Conservation (phyloP, 2,888 invertebrate genomes). For the Plebejus anna region DNA sequence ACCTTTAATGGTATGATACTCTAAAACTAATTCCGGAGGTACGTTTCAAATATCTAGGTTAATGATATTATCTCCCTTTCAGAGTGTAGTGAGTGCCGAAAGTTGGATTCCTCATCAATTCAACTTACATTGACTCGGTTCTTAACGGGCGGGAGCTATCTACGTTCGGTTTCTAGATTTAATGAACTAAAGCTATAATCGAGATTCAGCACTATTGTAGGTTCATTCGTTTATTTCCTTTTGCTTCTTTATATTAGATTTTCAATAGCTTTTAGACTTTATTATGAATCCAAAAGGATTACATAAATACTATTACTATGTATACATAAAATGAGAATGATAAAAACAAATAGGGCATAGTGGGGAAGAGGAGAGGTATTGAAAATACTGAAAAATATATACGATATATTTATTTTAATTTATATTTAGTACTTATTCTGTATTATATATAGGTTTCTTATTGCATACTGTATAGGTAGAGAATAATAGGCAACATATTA, state of each 20-base stretch:
- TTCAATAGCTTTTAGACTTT: not conserved
- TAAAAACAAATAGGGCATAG: no score
- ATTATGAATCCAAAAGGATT: no score
- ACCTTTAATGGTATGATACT: conserved; percentile 16
- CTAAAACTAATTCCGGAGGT: conserved; percentile 22
- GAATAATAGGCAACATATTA: not conserved
- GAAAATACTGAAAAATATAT: no score
- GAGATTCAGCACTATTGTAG: not conserved
- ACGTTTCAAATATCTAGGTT: conserved; percentile 31
- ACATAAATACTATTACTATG: no score
- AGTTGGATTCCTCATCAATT: conserved; percentile 38
- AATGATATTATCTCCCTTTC: conserved; percentile 35
- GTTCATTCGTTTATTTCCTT: not conserved
- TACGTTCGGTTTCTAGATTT: conserved; percentile 26
- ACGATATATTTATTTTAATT: no score
- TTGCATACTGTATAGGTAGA: not conserved
- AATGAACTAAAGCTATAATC: conserved; percentile 23
- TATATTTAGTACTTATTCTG: no score
- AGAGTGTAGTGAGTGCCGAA: conserved; percentile 35
- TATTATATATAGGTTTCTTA: not conserved
- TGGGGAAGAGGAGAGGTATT: no score
- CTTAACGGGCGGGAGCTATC: conserved; percentile 23
- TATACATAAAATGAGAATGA: no score
- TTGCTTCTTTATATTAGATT: not conserved
- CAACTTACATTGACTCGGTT: conserved; percentile 34